Percentiles rank a stretch among this genome's conserved stretches.
Evolutionary conservation across 92 coral and sea anemone species (phyloP).

Genomic region (Virgularia gustaviana): DNA sequence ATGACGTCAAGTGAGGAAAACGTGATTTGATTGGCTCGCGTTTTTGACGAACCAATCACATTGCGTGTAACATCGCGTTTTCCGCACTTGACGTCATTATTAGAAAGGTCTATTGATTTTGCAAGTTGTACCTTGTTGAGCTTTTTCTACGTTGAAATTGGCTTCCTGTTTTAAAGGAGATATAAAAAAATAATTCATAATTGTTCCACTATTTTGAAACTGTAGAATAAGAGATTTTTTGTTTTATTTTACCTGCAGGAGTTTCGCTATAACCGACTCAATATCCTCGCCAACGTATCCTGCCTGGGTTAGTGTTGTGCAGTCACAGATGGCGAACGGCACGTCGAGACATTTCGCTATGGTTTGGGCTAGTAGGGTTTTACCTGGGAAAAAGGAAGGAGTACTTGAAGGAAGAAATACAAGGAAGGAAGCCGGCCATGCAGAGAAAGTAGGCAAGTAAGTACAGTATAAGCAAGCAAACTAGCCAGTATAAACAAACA

Average conservation of each 20-base stretch:
- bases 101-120: too few species aligned
- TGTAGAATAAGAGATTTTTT: neutral
- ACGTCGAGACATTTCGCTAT: slow-evolving; percentile 96
- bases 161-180: slow-evolving; percentile 63
- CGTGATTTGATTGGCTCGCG: too few species aligned
- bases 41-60: too few species aligned
- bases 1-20: too few species aligned
- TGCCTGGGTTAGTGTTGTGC: slow-evolving; percentile 95
- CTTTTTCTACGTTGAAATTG: slow-evolving; percentile 90
- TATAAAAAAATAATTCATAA: neutral
- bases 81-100: too few species aligned
- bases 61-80: too few species aligned
- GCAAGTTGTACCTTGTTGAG: slow-evolving; percentile 98
- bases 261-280: slow-evolving; percentile 93
- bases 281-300: slow-evolving; percentile 99
- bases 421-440: neutral
- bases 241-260: slow-evolving; percentile 64
- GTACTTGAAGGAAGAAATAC: neutral
- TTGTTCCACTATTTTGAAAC: neutral
- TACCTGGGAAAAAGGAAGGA: slow-evolving; percentile 52
- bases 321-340: slow-evolving; percentile 98
- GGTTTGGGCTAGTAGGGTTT: slow-evolving; percentile 91
- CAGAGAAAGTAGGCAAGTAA: too few species aligned
- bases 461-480: too few species aligned
- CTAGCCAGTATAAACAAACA: too few species aligned